These are phyloP conservation scores for Sciaenops ocellatus DNA, from an alignment of 2,797 vertebrate species.

Conservation along the genomic window DNA sequence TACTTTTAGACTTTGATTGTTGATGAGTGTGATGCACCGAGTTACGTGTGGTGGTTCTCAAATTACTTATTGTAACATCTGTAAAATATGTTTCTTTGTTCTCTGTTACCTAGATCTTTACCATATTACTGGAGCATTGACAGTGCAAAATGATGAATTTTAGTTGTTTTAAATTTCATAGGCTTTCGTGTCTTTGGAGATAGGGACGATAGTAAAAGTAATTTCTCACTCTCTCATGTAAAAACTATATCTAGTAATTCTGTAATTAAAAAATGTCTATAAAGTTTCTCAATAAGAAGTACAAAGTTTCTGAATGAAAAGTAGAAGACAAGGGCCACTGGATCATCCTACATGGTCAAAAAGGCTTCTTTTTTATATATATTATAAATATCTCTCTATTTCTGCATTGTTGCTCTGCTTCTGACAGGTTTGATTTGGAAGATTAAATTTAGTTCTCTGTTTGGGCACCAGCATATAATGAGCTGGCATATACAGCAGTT, in stretches of 20 bases:
- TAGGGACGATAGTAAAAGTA: background rate
- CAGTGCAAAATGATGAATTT: background rate
- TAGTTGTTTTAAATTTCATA: background rate
- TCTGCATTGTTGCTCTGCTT: background rate
- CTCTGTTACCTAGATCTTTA: background rate
- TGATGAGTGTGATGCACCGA: background rate
- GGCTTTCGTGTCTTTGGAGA: background rate
- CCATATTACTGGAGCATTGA: background rate
- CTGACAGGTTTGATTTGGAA: slow-evolving; percentile 10
- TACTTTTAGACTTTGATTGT: slow-evolving; percentile 13
- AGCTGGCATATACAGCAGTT: background rate
- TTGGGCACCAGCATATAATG: slow-evolving; percentile 4
- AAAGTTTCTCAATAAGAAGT: background rate
- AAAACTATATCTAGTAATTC: background rate
- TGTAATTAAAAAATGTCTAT: background rate
- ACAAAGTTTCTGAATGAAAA: background rate
- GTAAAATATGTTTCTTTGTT: background rate
- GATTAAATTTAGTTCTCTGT: slow-evolving; percentile 1
- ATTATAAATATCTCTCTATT: background rate
- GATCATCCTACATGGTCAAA: background rate
- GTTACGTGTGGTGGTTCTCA: background rate
- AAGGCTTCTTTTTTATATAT: background rate
- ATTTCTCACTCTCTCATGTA: background rate
- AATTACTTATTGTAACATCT: background rate
- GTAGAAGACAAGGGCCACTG: background rate